Evolutionary conservation across 2,888 invertebrate species (phyloP), one percentile per base, ranked within the genome.

Genomic region (Yponomeuta sedellus): DNA sequence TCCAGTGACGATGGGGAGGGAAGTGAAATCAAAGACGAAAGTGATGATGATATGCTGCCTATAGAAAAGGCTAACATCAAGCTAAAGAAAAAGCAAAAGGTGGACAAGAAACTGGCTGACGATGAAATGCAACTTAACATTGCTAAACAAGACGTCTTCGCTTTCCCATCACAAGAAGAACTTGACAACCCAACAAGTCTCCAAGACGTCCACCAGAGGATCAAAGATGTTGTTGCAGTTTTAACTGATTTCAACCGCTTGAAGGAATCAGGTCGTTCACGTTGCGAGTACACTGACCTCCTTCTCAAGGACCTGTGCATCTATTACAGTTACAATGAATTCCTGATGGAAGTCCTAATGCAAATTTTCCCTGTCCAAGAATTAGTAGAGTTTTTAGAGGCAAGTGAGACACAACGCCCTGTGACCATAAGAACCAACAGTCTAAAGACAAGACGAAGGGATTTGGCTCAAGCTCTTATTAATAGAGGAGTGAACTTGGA

Each of bases 401-500:
- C 99, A 0, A 98, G 98, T 81, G 99, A 99, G 92, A 94, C 96
- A 10, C 95, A 97, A 67, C 93, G 99, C 68, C 99, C 99, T 0
- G 92, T 99, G 39, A 99, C 99, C 0, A 97, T 99, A 69, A 93
- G 99, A 68, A 97, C 98, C 0, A 99, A 99, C 80, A 98, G 97
- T 66, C 91, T 99, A 56, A 99, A 99, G 88, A 96, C 96, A 0
- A 93, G 99, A 66, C 92, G 99, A 71, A 92, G 98, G 67, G 98
- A 99, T 86, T 92, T 99, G 68, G 99, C 99, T 5, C 97, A 97
- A 77, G 96, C 98, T 16, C 91, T 99, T 59, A 99, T 99, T 66
- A 97, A 97, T 78, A 93, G 99, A 76, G 99, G 99, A 25, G 98
- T 99, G 0, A 99, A 99, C 92, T 93, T 99, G 70, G 99, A 99